Evolutionary conservation across 2,888 invertebrate species (phyloP).

Genomic region (Alloplasta piceator): DNA sequence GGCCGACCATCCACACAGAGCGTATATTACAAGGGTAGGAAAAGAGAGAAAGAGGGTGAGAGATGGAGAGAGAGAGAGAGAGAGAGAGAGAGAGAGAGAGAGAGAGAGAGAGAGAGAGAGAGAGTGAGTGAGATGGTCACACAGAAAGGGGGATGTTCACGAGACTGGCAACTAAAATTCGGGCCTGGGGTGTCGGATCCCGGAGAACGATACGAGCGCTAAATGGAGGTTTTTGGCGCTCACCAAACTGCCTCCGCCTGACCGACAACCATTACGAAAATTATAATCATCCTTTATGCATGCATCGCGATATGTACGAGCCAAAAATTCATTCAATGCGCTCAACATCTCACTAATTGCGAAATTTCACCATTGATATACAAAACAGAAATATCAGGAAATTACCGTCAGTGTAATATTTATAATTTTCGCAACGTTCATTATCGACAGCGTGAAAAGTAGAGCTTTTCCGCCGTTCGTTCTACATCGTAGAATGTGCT

Average conservation of each 20-base stretch:
- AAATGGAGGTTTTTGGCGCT: slow-evolving; percentile 45
- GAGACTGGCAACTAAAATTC: slow-evolving; percentile 45
- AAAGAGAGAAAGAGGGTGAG: neutral
- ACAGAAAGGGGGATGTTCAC: slow-evolving; percentile 46
- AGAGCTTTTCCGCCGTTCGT: too few relatives aligned
- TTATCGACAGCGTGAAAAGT: too few relatives aligned
- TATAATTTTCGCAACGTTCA: too few relatives aligned
- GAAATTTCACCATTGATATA: slow-evolving; percentile 3
- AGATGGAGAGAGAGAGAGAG: slow-evolving; percentile 19
- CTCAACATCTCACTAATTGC: neutral
- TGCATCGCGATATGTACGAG: neutral
- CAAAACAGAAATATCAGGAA: neutral
- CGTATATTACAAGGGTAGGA: neutral
- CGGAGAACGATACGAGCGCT: slow-evolving; percentile 44
- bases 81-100: slow-evolving; percentile 16
- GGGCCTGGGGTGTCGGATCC: slow-evolving; percentile 24
- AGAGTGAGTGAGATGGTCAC: slow-evolving; percentile 13
- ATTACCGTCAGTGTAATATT: too few relatives aligned
- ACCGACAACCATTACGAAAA: slow-evolving; percentile 39
- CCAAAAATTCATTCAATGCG: slow-evolving; percentile 45
- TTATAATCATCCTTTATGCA: slow-evolving; percentile 41
- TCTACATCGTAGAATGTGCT: too few relatives aligned
- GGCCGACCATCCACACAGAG: slow-evolving; percentile 52
- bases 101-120: slow-evolving; percentile 16
- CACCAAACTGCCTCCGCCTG: slow-evolving; percentile 30